Base-by-base conservation (phyloP, 2,888 invertebrate species). In the Tenthredo livida region DNA sequence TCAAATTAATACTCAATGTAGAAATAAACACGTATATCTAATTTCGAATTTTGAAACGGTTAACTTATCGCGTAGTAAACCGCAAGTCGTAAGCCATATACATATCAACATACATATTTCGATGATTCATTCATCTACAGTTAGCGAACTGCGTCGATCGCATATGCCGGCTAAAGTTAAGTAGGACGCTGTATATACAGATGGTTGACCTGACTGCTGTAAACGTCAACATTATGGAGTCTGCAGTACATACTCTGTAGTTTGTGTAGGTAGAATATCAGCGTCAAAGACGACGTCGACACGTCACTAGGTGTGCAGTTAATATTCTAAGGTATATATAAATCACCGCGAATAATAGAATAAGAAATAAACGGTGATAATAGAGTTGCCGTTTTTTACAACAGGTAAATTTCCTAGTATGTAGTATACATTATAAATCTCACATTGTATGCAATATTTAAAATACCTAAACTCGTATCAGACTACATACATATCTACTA, bases 191-290 rank as follows among this genome's bases (percentile, higher is more conserved):
- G 43, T 4, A 43, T 43, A 43, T 4, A 73, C 43, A 43, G 40
- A 73, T 73, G 43, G 72, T 73, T 43, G 72, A 43, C 72, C 70
- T 47, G 47, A 47, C 47, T 47, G 47, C 15, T 73, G 72, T 43
- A 43, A 72, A 72, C 43, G 72, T 73, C 72, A 73, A 37, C 21
- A 21, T 9, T 40, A 29, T n/a, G 40, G 72, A 21, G 43, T 21
- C n/a, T 73, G 17, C n/a, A 29, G 1, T 29, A 2, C n/a, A n/a
- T 29, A 61, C 10, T 61, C 25, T 54, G 58, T n/a, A 21, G 58
- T 7, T 9, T 17, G 61, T 61, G 25, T 61, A 21, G 61, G 25
- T 25, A 33, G 67, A 67, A 67, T 17, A 17, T 67, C 29, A 29
- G 29, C 25, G n/a, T 61, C 61, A 21, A 25, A 61, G 12, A 25